Conservation (phyloP, 2,888 invertebrate species). For the Leucania comma region DNA sequence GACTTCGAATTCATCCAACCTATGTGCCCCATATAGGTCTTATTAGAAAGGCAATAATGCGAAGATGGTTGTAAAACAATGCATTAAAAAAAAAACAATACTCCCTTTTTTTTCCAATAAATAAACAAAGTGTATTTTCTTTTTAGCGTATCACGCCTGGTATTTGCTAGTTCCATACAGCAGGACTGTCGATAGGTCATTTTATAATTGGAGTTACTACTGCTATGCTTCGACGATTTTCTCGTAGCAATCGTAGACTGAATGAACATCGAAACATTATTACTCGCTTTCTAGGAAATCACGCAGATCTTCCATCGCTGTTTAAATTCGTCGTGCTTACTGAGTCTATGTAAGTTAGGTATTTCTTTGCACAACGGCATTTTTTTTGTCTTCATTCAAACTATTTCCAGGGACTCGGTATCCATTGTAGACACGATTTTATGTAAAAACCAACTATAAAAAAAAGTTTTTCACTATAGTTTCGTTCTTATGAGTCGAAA, state of each 20-base stretch:
- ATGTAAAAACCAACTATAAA: neutral
- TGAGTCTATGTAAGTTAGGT: conserved; percentile 16
- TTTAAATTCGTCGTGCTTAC: conserved; percentile 6
- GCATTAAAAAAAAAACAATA: too few species aligned
- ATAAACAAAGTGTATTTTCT: too few species aligned
- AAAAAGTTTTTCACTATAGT: neutral
- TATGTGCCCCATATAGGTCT: too few species aligned
- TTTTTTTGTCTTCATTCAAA: neutral
- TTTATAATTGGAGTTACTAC: conserved; percentile 4
- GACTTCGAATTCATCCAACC: too few species aligned
- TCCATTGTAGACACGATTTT: neutral
- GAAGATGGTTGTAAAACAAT: too few species aligned
- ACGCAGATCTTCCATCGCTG: conserved; percentile 46
- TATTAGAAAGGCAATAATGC: too few species aligned
- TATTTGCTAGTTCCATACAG: neutral
- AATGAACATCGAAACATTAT: conserved; percentile 34
- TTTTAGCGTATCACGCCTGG: too few species aligned
- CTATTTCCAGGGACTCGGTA: neutral
- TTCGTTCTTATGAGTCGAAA: neutral
- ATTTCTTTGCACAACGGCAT: conserved; percentile 3
- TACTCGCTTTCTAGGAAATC: conserved; percentile 29
- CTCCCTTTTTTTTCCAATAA: too few species aligned
- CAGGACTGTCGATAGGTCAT: neutral
- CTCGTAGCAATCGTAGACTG: conserved; percentile 28
- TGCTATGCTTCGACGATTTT: conserved; percentile 25